Conservation (phyloP, 2,888 invertebrate genomes). For the Cremastinae sp. region DNA sequence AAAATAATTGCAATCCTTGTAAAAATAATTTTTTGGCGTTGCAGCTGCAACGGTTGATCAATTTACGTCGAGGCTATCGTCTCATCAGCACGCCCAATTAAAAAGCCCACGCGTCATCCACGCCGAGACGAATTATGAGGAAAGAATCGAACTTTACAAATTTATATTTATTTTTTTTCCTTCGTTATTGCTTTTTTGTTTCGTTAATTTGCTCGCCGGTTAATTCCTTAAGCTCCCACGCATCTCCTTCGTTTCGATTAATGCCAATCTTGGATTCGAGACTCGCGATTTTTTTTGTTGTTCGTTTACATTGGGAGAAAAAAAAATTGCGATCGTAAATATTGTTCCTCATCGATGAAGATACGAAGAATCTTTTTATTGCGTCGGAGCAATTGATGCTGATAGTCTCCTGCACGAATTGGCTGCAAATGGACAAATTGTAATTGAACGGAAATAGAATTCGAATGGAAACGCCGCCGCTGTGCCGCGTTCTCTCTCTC, state of each 20-base stretch:
- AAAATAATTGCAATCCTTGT: not conserved
- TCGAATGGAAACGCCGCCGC: slow-evolving; percentile 66
- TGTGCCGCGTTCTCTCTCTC: too few relatives aligned
- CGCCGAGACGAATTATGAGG: slow-evolving; percentile 44
- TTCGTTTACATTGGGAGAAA: too few relatives aligned
- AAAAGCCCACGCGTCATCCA: slow-evolving; percentile 68
- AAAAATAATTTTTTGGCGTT: too few relatives aligned
- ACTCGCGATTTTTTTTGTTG: too few relatives aligned
- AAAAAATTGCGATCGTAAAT: not conserved
- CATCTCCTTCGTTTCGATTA: too few relatives aligned
- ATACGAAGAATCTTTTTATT: slow-evolving; percentile 5
- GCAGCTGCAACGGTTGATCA: slow-evolving; percentile 52
- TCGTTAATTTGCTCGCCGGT: not conserved
- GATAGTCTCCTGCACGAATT: slow-evolving; percentile 27
- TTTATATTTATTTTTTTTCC: not conserved
- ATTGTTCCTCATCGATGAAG: not conserved
- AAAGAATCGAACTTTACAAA: slow-evolving; percentile 21
- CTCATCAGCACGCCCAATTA: slow-evolving; percentile 73
- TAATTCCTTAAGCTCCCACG: not conserved
- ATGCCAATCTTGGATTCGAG: too few relatives aligned
- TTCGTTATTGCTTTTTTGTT: not conserved
- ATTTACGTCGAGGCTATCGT: slow-evolving; percentile 63
- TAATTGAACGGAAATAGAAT: slow-evolving; percentile 77
- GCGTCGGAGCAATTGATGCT: slow-evolving; percentile 22
- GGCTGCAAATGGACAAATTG: slow-evolving; percentile 71